A percentile compares a stretch with the other conserved stretches of the same genome.
These are phyloP conservation scores for Pterostichus madidus DNA, from an alignment of 2,888 invertebrate species.

Conservation along the genomic window DNA sequence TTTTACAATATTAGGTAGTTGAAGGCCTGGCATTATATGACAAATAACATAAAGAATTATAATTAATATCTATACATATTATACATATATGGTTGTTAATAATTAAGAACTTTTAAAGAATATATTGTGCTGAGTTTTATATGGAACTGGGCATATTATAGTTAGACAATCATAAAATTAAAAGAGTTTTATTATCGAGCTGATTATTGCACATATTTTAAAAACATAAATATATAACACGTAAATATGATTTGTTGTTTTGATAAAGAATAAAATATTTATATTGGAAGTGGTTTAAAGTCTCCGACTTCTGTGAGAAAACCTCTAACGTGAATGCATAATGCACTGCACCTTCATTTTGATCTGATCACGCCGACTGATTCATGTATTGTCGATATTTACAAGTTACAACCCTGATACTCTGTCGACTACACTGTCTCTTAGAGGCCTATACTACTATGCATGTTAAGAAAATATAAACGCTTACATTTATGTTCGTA, in stretches of 20 bases:
- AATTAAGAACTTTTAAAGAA: slow-evolving; percentile 42
- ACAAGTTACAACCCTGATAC: slow-evolving; percentile 40
- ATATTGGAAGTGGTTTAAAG: slow-evolving; percentile 25
- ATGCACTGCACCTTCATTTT: slow-evolving; percentile 11
- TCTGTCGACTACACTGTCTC: slow-evolving; percentile 51
- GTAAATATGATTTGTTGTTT: slow-evolving; percentile 40
- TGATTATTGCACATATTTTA: slow-evolving; percentile 55
- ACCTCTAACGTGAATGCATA: background rate
- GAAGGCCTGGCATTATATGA: slow-evolving; percentile 31
- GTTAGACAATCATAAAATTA: slow-evolving; percentile 65
- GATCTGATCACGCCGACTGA: slow-evolving; percentile 27
- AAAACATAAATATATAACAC: slow-evolving; percentile 42
- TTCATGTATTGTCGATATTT: slow-evolving; percentile 47
- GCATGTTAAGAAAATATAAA: slow-evolving; percentile 59
- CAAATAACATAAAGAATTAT: slow-evolving; percentile 57
- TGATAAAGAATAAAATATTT: slow-evolving; percentile 47
- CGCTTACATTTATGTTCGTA: slow-evolving; percentile 60
- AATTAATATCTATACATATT: slow-evolving; percentile 56
- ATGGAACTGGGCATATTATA: slow-evolving; percentile 63
- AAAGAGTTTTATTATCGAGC: slow-evolving; percentile 46
- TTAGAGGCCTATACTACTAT: slow-evolving; percentile 62
- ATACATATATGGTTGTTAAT: slow-evolving; percentile 56
- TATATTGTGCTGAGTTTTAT: slow-evolving; percentile 62
- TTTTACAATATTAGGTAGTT: background rate
- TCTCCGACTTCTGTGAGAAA: background rate